Percentiles rank a stretch among this genome's conserved stretches.
phyloP scores from a whole-genome alignment of 1,140 invertebrate species.

The Drosophila lacertosa region DNA sequence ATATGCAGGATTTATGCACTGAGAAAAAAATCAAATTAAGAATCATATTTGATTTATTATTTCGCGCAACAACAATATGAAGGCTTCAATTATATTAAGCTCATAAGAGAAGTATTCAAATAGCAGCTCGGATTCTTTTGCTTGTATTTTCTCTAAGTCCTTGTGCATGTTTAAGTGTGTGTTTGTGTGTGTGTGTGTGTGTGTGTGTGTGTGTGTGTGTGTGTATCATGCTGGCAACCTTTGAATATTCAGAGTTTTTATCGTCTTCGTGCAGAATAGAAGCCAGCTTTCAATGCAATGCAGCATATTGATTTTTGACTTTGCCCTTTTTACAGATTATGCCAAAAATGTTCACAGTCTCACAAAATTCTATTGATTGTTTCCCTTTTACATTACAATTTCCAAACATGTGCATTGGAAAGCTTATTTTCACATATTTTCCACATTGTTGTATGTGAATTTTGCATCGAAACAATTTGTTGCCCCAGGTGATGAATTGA shows the following conservation, averaged over 20 bases:
- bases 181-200: too few species aligned
- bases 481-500: neutral
- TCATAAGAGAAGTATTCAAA: too few species aligned
- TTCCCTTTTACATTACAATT: slow-evolving; percentile 4
- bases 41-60: too few species aligned
- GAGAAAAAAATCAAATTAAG: too few species aligned
- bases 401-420: neutral
- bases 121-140: too few species aligned
- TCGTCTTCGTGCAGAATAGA: slow-evolving; percentile 52
- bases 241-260: slow-evolving; percentile 33
- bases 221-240: slow-evolving; percentile 56
- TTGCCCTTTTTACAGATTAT: slow-evolving; percentile 48
- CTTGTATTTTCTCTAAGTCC: too few species aligned
- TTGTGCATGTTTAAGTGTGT: too few species aligned
- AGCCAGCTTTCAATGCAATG: slow-evolving; percentile 43
- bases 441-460: too few species aligned
- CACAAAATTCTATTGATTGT: slow-evolving; percentile 28
- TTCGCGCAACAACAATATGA: too few species aligned
- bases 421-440: too few species aligned
- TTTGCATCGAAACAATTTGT: slow-evolving; percentile 22
- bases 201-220: slow-evolving; percentile 22
- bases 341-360: slow-evolving; percentile 23
- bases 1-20: slow-evolving; percentile 41
- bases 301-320: slow-evolving; percentile 70
- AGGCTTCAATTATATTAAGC: too few species aligned